These are phyloP conservation scores for Xenopus tropicalis DNA, from an alignment of 2,113 vertebrate species.

Conservation along the genomic window DNA sequence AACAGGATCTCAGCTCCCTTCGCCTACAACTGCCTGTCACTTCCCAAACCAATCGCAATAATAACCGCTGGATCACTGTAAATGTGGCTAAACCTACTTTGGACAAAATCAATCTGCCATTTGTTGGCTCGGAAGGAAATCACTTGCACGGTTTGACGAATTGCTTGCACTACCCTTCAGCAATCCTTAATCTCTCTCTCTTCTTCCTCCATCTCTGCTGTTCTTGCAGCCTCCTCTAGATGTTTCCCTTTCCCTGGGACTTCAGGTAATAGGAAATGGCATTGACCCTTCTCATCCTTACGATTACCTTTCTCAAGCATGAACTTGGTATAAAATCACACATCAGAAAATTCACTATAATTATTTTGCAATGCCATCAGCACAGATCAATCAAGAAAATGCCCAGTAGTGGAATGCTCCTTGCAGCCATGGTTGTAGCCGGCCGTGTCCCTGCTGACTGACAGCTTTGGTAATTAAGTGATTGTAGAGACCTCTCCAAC, in stretches of 20 bases:
- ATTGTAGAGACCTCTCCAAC: constrained; percentile 90
- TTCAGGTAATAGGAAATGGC: constrained; percentile 93
- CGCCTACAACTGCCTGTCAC: constrained; percentile 82
- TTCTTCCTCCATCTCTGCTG: constrained; percentile 42
- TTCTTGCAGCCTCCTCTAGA: constrained; percentile 50
- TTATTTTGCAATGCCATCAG: constrained; percentile 96
- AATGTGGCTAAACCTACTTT: constrained; percentile 73
- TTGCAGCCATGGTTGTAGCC: constrained; percentile 75
- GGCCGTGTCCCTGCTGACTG: constrained; percentile 84
- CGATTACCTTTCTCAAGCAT: constrained; percentile 92
- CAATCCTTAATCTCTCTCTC: constrained; percentile 64
- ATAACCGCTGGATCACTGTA: constrained; percentile 83
- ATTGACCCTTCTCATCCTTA: constrained; percentile 87
- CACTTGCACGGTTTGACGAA: constrained; percentile 79
- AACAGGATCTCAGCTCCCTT: constrained; percentile 73
- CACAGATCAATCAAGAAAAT: constrained; percentile 89
- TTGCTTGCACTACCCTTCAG: constrained; percentile 71
- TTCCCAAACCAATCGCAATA: constrained; percentile 80
- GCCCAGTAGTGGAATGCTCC: constrained; percentile 83
- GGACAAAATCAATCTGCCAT: constrained; percentile 94
- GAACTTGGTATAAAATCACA: constrained; percentile 89
- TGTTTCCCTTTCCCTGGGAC: constrained; percentile 73
- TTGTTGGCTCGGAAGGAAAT: constrained; percentile 81
- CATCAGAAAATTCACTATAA: constrained; percentile 92
- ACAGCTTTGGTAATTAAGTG: constrained; percentile 99